phyloP scores from a whole-genome alignment of 2,888 invertebrate species.

The Apotomis capreana region DNA sequence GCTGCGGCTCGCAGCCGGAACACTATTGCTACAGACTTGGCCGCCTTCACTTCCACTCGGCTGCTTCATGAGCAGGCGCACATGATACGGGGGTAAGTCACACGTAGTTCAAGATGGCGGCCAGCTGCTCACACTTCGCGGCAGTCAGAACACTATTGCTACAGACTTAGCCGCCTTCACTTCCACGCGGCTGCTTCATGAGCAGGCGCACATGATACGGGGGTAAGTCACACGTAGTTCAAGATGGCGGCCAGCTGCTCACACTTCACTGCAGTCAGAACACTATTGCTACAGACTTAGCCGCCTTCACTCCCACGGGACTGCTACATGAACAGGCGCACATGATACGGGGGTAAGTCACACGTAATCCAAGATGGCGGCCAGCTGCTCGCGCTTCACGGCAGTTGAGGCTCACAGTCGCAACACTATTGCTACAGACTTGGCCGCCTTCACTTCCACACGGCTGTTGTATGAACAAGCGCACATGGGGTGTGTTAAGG shows the following conservation, averaged over 20 bases:
- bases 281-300: slow-evolving; percentile 75
- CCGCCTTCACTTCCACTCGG: slow-evolving; percentile 94
- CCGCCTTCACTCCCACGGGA: slow-evolving; percentile 93
- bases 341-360: slow-evolving; percentile 83
- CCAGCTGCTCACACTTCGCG: slow-evolving; percentile 67
- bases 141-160: slow-evolving; percentile 66
- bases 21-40: slow-evolving; percentile 75
- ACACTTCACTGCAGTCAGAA: slow-evolving; percentile 71
- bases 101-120: slow-evolving; percentile 53
- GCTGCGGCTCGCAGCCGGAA: slow-evolving; percentile 63
- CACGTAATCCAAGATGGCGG: slow-evolving; percentile 53
- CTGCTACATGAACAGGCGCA: slow-evolving; percentile 92
- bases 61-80: slow-evolving; percentile 92
- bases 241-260: slow-evolving; percentile 61
- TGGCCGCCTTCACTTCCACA: slow-evolving; percentile 92
- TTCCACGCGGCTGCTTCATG: slow-evolving; percentile 92
- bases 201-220: slow-evolving; percentile 88
- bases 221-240: slow-evolving; percentile 61
- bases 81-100: slow-evolving; percentile 83
- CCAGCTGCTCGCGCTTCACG: slow-evolving; percentile 67
- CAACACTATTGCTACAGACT: slow-evolving; percentile 71
- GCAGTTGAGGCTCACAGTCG: slow-evolving; percentile 66
- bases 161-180: slow-evolving; percentile 87
- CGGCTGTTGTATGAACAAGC: slow-evolving; percentile 93
- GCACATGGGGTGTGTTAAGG: slow-evolving; percentile 77